These are phyloP conservation scores for Enhydra lutris DNA, from an alignment of 2,113 vertebrate genomes.

Conservation along the genomic window DNA sequence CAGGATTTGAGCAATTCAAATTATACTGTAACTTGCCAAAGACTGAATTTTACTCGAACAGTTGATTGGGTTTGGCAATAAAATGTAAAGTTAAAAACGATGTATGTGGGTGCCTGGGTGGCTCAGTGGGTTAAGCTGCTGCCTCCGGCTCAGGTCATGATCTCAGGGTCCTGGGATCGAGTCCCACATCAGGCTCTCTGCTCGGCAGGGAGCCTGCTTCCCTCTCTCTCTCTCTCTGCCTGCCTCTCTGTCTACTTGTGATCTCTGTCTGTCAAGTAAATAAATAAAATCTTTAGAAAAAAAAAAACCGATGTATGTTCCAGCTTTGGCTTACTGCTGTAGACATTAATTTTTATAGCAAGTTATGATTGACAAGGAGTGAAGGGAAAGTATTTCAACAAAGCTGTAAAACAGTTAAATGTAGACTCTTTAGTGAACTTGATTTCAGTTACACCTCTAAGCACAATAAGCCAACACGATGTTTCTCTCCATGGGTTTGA, in stretches of 20 bases:
- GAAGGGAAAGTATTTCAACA: not conserved
- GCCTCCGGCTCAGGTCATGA: too few relatives aligned
- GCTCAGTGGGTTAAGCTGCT: too few relatives aligned
- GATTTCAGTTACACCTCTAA: too few relatives aligned
- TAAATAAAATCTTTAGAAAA: too few relatives aligned
- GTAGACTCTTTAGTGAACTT: not conserved
- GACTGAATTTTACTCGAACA: not conserved
- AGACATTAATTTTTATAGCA: not conserved
- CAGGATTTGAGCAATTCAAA: not conserved
- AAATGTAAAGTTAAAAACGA: not conserved
- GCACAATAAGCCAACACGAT: fast-evolving
- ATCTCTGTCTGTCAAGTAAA: too few relatives aligned
- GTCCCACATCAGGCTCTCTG: too few relatives aligned
- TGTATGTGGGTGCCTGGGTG: not conserved
- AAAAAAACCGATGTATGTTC: not conserved
- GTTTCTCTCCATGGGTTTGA: not conserved
- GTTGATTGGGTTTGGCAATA: not conserved
- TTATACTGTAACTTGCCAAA: not conserved
- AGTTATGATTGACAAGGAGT: not conserved
- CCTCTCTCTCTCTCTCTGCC: too few relatives aligned
- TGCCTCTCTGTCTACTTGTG: too few relatives aligned
- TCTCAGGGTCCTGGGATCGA: too few relatives aligned
- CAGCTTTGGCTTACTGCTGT: not conserved
- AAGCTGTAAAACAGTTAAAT: not conserved
- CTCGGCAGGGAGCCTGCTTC: too few relatives aligned